Percentiles rank a stretch among this genome's conserved stretches.
These are phyloP conservation scores for Caenorhabditis plicata DNA, from an alignment of 2,888 invertebrate genomes.

Conservation along the genomic window DNA sequence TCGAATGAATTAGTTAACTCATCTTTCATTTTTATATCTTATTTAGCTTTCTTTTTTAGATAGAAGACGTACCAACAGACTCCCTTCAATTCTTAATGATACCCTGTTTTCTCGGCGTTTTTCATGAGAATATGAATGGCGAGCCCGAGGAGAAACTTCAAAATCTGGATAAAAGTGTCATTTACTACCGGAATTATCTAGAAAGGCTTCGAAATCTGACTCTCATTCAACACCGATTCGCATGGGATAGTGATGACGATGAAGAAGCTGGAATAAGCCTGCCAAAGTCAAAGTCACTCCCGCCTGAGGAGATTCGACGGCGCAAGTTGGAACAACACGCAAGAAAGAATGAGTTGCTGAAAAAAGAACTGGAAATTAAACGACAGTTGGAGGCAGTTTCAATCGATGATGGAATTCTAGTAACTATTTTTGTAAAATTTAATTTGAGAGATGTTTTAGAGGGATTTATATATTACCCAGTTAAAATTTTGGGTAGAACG, in stretches of 20 bases:
- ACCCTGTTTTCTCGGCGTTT: constrained; percentile 52
- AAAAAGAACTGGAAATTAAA: constrained; percentile 4
- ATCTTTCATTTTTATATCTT: too few relatives aligned
- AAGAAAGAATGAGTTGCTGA: constrained; percentile 27
- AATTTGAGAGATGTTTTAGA: too few relatives aligned
- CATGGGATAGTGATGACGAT: constrained; percentile 42
- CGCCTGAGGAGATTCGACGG: constrained; percentile 20
- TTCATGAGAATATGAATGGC: constrained; percentile 35
- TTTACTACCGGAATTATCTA: constrained; percentile 50
- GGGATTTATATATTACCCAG: constrained; percentile 45
- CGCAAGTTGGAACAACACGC: constrained; percentile 22
- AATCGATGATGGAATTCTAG: constrained; percentile 33
- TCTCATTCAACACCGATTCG: constrained; percentile 39
- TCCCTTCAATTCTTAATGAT: constrained; percentile 53
- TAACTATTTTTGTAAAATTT: too few relatives aligned
- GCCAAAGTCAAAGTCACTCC: neutral
- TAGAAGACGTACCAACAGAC: constrained; percentile 38
- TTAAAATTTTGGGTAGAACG: constrained; percentile 48
- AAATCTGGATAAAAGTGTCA: constrained; percentile 35
- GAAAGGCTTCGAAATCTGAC: constrained; percentile 38
- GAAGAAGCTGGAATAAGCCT: constrained; percentile 6
- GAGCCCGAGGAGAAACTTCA: constrained; percentile 30
- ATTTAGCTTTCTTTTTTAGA: constrained; percentile 21
- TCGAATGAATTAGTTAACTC: constrained; percentile 41
- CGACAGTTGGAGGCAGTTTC: constrained; percentile 18